Conservation (phyloP, 2,113 vertebrate species). For the Cryptotis parvus region DNA sequence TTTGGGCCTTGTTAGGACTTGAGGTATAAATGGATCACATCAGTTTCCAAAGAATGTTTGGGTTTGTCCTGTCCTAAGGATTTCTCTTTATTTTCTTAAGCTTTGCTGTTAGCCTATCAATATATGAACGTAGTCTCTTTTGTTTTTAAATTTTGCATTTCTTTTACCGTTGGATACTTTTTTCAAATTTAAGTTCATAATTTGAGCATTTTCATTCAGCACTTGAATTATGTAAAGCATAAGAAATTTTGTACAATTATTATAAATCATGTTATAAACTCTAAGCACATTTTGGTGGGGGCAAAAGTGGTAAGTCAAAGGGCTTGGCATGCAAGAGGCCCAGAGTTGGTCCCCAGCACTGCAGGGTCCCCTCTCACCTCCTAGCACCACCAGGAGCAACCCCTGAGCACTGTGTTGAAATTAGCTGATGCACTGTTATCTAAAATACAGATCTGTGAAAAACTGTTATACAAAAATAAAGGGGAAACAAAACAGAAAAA, state of each 20-base stretch:
- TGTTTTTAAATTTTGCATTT: background rate
- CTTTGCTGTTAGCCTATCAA: background rate
- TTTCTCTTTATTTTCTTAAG: background rate
- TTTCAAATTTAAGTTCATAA: background rate
- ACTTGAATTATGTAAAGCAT: background rate
- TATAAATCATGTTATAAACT: background rate
- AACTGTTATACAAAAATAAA: conserved; percentile 19
- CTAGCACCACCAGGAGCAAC: too few species aligned
- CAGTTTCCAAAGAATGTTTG: background rate
- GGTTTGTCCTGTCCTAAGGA: background rate
- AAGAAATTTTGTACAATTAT: background rate
- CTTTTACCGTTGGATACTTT: background rate
- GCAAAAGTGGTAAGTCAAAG: too few species aligned
- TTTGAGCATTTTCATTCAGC: background rate
- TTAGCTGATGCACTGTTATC: too few species aligned
- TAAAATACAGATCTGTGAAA: background rate
- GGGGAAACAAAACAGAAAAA: background rate
- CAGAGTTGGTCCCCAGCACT: too few species aligned
- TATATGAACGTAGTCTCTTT: background rate
- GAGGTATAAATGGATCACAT: background rate
- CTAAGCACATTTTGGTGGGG: background rate
- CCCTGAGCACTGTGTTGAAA: too few species aligned
- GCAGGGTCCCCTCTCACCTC: too few species aligned
- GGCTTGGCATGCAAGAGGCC: too few species aligned
- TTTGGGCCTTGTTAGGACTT: background rate